phyloP scores from a whole-genome alignment of 1,140 invertebrate species.

The Aphidius gifuensis region DNA sequence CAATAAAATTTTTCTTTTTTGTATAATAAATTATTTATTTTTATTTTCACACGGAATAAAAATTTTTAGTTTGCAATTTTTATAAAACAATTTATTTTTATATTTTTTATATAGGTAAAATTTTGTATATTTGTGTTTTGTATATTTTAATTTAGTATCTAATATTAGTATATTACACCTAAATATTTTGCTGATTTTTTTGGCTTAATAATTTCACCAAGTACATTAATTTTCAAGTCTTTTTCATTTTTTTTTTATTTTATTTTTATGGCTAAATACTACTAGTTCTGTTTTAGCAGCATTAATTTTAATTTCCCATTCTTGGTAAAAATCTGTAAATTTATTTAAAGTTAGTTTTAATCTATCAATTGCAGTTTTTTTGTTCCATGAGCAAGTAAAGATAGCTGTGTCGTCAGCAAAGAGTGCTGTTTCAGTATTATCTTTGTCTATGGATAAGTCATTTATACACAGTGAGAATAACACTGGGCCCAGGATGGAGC shows the following conservation, averaged over 20 bases:
- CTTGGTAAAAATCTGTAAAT: conserved; percentile 17
- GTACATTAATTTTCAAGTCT: not conserved
- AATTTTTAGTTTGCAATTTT: too few relatives aligned
- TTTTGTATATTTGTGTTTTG: too few relatives aligned
- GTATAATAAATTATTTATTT: too few relatives aligned
- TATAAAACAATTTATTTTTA: too few relatives aligned
- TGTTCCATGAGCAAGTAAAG: conserved; percentile 12
- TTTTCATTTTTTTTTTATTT: conserved; percentile 14
- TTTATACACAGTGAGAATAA: conserved; percentile 25
- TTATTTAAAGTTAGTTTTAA: conserved; percentile 21
- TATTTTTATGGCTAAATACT: conserved; percentile 17
- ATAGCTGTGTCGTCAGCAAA: conserved; percentile 28
- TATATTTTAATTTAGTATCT: conserved; percentile 21
- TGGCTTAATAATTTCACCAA: conserved; percentile 4
- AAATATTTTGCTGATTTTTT: conserved; percentile 23
- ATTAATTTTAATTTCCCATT: conserved; percentile 33
- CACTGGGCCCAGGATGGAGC: conserved; percentile 24
- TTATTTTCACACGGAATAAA: too few relatives aligned
- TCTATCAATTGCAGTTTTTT: conserved; percentile 14
- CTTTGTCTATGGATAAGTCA: conserved; percentile 17
- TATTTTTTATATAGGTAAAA: too few relatives aligned
- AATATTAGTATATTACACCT: conserved; percentile 19
- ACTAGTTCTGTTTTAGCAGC: conserved; percentile 27
- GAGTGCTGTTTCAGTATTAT: conserved; percentile 19
- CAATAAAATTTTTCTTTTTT: too few relatives aligned